Evolutionary conservation across 2,113 vertebrate species (phyloP).

Genomic region (Damaliscus lunatus): DNA sequence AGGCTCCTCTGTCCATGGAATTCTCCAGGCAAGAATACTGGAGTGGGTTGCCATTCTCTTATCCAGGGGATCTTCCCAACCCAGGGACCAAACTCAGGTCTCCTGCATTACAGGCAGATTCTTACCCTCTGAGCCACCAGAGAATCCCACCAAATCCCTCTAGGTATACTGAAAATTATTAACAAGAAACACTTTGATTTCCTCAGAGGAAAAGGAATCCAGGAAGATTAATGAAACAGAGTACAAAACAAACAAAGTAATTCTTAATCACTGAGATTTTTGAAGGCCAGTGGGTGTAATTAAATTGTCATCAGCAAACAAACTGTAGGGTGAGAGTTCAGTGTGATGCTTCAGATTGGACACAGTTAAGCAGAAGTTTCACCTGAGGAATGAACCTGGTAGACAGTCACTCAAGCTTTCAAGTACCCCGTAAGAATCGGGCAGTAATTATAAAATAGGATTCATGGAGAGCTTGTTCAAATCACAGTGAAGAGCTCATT

Average conservation of each 20-base stretch:
- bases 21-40: not conserved
- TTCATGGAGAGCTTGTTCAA: constrained; percentile 12
- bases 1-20: not conserved
- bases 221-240: constrained; percentile 12
- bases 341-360: not conserved
- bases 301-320: constrained; percentile 34
- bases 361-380: not conserved
- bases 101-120: not conserved
- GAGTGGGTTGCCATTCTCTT: not conserved
- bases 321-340: not conserved
- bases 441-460: constrained; percentile 23
- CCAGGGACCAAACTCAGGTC: not conserved
- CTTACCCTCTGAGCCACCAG: not conserved
- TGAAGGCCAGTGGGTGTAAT: constrained; percentile 21
- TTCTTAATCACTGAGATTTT: constrained; percentile 1
- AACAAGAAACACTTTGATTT: constrained; percentile 17
- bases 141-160: not conserved
- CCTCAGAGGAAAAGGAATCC: constrained; percentile 3
- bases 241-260: not conserved
- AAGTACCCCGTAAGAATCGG: constrained; percentile 23
- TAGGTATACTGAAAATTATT: not conserved
- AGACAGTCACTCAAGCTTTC: not conserved
- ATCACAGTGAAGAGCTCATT: constrained; percentile 38
- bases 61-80: not conserved
- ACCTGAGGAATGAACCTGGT: not conserved